Evolutionary conservation across 2,888 invertebrate genomes (phyloP), one percentile per base, ranked within the genome.

Genomic region (Sicus ferrugineus): DNA sequence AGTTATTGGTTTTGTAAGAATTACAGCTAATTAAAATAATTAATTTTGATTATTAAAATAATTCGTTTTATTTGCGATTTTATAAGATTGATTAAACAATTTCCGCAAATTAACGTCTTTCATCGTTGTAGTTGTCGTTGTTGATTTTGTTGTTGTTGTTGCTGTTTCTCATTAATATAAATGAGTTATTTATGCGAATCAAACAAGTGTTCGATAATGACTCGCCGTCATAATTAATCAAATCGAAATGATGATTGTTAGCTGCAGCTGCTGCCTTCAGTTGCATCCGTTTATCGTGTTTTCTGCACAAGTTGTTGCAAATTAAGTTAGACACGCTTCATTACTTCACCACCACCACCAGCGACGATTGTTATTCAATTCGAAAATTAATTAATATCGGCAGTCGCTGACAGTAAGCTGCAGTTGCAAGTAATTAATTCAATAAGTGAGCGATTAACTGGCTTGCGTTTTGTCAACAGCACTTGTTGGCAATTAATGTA

Each of bases 251-350:
- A 38, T 9, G 6, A 38, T 38, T 9, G 11, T 9, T 9, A 38
- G 11, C 38, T 38, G 38, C 38, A 38, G 6, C 38, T 59, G 21
- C 19, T 28, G 23, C n/a, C 26, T n/a, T n/a, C n/a, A n/a, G n/a
- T n/a, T n/a, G n/a, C n/a, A n/a, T n/a, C n/a, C n/a, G n/a, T n/a
- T n/a, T n/a, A n/a, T n/a, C n/a, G n/a, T n/a, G n/a, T n/a, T n/a
- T n/a, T n/a, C n/a, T n/a, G n/a, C n/a, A n/a, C n/a, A n/a, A n/a
- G n/a, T n/a, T n/a, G n/a, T n/a, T 21, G 52, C 54, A 70, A 71
- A 80, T 79, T 80, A 77, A 75, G 72, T 70, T 72, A 75, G 80
- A 77, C 81, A 79, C 74, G 81, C 79, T 81, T 75, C 76, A 80
- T 80, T 81, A 81, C 80, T 76, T 77, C 75, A 77, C 14, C 42